Percentiles rank a stretch among this genome's conserved stretches.
Evolutionary conservation across 1,140 invertebrate species (phyloP).

Genomic region (Limonius californicus): DNA sequence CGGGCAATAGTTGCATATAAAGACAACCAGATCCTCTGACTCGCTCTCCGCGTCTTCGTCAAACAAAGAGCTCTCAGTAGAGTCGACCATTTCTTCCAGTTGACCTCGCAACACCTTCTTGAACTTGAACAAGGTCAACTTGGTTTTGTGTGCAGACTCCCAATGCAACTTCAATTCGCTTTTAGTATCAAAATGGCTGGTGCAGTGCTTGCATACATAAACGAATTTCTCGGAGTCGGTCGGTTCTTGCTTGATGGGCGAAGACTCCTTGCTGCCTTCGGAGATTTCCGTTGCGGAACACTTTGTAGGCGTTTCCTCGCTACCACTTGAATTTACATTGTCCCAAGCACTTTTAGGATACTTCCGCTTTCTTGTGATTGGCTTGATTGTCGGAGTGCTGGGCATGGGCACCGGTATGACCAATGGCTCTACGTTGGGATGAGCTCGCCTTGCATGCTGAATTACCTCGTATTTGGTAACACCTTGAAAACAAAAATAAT

Average conservation of each 20-base stretch:
- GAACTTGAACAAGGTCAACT: too few species aligned
- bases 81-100: too few species aligned
- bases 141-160: too few species aligned
- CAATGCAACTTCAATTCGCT: too few species aligned
- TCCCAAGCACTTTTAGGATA: neutral
- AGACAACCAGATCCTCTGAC: neutral
- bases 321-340: neutral
- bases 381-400: neutral
- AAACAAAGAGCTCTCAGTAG: neutral
- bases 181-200: too few species aligned
- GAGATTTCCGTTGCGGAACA: neutral
- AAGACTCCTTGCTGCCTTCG: neutral
- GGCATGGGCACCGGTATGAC: neutral
- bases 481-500: neutral
- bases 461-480: slow-evolving; percentile 1
- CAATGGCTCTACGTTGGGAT: neutral
- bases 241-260: too few species aligned
- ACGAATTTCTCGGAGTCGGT: too few species aligned
- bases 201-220: too few species aligned
- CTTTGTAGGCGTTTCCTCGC: neutral
- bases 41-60: neutral
- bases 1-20: neutral
- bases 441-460: neutral
- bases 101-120: too few species aligned
- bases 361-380: neutral